Base-by-base conservation (phyloP, 2,113 vertebrate genomes). In the Pituophis catenifer region DNA sequence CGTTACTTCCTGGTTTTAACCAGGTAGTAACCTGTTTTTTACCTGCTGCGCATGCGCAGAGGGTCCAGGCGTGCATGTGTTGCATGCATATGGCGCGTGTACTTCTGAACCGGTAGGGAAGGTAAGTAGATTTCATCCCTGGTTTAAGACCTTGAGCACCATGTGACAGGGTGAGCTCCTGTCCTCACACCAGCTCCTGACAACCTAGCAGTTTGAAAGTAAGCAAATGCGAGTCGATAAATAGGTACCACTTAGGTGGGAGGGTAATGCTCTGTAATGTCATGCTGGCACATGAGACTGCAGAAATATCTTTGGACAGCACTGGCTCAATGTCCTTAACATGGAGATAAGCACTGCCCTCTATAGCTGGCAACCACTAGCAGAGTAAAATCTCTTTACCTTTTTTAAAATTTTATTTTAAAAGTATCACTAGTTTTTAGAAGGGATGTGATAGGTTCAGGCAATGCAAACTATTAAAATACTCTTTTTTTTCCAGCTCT, bases 401-500 rank as follows among this genome's bases (percentile, higher is more conserved):
- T n/a, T n/a, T 65, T 29, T 12, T 11, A 1, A 65, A 29, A 8
- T 52, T 62, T 54, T 54, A 54, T 55, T 87, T 53, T 21, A 65
- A 54, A 24, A 29, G 53, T 44, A 6, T 44, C 19, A 81, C 13
- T 29, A 29, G 38, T 44, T 89, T 44, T 89, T 54, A 48, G 21
- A 85, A 21, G 7, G 19, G 1, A 23, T 90, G 44, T 10, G 8
- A 26, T n/a, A 26, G 2, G 8, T 52, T 21, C 48, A 70, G 6
- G 6, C 19, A 88, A 54, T 81, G 9, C 62, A 57, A 81, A 38
- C 70, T 29, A 1, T 50, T 38, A 65, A 48, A 48, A 65, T 54
- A 24, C 17, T 65, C 19, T 90, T 29, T 62, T 26, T 59, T 26
- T 38, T 5, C 11, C 92, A 98, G 98, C 94, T 97, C 54, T 98